These are phyloP conservation scores for Camponotus pennsylvanicus DNA, from an alignment of 1,140 invertebrate genomes.

Conservation along the genomic window DNA sequence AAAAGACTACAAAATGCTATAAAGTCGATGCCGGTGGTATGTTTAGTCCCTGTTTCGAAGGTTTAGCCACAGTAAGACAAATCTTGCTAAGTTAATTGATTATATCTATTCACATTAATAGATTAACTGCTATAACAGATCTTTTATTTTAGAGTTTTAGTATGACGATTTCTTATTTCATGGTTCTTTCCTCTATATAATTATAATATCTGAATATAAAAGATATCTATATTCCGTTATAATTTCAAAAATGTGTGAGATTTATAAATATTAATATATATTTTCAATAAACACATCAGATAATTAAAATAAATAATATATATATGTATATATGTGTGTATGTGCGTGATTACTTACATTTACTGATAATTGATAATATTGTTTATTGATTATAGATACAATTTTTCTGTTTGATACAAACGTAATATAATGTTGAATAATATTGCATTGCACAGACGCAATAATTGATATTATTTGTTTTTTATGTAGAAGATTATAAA, in stretches of 20 bases:
- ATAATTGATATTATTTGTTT: too few relatives aligned
- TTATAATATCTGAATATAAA: not conserved
- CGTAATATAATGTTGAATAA: too few relatives aligned
- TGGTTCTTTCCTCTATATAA: not conserved
- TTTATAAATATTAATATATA: too few relatives aligned
- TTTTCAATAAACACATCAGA: too few relatives aligned
- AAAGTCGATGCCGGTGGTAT: slow-evolving; percentile 39
- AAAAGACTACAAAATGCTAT: slow-evolving; percentile 36
- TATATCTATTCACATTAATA: not conserved
- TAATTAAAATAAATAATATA: too few relatives aligned
- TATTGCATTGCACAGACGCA: too few relatives aligned
- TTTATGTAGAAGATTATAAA: too few relatives aligned
- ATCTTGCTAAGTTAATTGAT: not conserved
- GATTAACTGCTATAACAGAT: not conserved
- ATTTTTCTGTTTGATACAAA: too few relatives aligned
- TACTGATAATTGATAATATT: too few relatives aligned
- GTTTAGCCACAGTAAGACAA: slow-evolving; percentile 28
- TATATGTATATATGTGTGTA: too few relatives aligned
- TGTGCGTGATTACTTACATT: too few relatives aligned
- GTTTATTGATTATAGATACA: too few relatives aligned
- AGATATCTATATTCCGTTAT: not conserved
- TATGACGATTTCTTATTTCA: slow-evolving; percentile 17
- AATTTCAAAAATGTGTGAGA: not conserved
- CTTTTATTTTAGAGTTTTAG: slow-evolving; percentile 16
- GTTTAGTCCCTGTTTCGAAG: slow-evolving; percentile 29